A percentile compares a stretch with the other conserved stretches of the same genome.
Evolutionary conservation across 2,888 invertebrate species (phyloP).

Genomic region (Dioctria linearis): DNA sequence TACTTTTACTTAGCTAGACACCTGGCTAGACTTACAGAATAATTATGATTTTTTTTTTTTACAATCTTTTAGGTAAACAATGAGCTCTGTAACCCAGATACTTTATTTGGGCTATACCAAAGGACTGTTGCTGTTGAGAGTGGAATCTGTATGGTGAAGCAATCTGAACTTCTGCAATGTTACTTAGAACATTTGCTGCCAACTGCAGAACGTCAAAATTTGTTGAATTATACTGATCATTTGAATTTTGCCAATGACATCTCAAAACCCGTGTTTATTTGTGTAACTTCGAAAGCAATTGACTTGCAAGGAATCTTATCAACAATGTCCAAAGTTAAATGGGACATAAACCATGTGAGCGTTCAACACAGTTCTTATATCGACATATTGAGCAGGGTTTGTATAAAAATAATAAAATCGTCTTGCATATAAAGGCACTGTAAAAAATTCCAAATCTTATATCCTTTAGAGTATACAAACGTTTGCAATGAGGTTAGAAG

Average conservation of each 20-base stretch:
- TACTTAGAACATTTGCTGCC: slow-evolving; percentile 89
- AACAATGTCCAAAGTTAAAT: slow-evolving; percentile 94
- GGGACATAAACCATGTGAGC: slow-evolving; percentile 96
- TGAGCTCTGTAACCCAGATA: slow-evolving; percentile 79
- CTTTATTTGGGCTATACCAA: slow-evolving; percentile 86
- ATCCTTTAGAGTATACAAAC: slow-evolving; percentile 73
- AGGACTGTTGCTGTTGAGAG: slow-evolving; percentile 95
- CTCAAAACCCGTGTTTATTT: slow-evolving; percentile 88
- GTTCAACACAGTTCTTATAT: slow-evolving; percentile 94
- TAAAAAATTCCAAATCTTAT: slow-evolving; percentile 13
- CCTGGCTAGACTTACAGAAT: not conserved
- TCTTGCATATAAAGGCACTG: not conserved
- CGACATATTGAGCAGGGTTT: slow-evolving; percentile 80
- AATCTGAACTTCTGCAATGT: slow-evolving; percentile 86
- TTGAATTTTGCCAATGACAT: slow-evolving; percentile 75
- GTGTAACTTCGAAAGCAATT: slow-evolving; percentile 85
- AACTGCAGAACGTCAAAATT: slow-evolving; percentile 76
- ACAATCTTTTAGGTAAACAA: slow-evolving; percentile 73
- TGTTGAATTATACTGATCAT: slow-evolving; percentile 79
- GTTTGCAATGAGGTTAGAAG: slow-evolving; percentile 84
- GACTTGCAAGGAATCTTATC: slow-evolving; percentile 83
- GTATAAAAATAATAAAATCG: slow-evolving; percentile 57
- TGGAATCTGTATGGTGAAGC: slow-evolving; percentile 88
- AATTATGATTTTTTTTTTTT: slow-evolving; percentile 1
- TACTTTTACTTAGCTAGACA: not conserved